These are phyloP conservation scores for Xerus rutilus DNA, from an alignment of 2,797 vertebrate genomes.

Conservation along the genomic window DNA sequence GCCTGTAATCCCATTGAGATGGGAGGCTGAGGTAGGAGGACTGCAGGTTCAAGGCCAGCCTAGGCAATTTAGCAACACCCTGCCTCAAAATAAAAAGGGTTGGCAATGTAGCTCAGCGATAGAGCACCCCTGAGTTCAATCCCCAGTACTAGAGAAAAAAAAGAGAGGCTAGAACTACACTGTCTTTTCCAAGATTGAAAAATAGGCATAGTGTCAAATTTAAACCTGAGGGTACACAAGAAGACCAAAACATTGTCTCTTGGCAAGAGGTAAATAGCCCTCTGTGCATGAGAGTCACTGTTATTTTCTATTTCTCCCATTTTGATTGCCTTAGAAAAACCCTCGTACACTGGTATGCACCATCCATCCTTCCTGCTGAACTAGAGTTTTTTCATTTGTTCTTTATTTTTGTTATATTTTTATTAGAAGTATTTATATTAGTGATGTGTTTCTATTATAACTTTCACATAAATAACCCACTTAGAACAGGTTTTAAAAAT, in stretches of 20 bases:
- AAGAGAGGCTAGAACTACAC: not conserved
- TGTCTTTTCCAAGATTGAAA: not conserved
- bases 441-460: not conserved
- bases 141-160: not conserved
- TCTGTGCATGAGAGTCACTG: not conserved
- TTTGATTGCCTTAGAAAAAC: not conserved
- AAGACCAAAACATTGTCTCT: not conserved
- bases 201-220: not conserved
- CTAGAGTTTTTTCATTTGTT: not conserved
- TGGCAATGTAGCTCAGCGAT: not conserved
- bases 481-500: not conserved
- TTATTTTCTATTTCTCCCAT: slow-evolving; percentile 12
- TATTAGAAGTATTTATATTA: not conserved
- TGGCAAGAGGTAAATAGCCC: not conserved
- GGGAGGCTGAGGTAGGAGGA: not conserved
- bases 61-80: not conserved
- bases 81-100: not conserved
- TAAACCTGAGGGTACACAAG: not conserved
- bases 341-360: not conserved
- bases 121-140: not conserved
- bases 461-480: not conserved
- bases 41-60: not conserved
- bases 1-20: not conserved
- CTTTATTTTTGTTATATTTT: slow-evolving; percentile 15
- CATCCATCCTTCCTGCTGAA: not conserved